Percentiles rank a stretch among this genome's conserved stretches.
These are phyloP conservation scores for Helicorthomorpha holstii DNA, from an alignment of 1,140 invertebrate species.

Conservation along the genomic window DNA sequence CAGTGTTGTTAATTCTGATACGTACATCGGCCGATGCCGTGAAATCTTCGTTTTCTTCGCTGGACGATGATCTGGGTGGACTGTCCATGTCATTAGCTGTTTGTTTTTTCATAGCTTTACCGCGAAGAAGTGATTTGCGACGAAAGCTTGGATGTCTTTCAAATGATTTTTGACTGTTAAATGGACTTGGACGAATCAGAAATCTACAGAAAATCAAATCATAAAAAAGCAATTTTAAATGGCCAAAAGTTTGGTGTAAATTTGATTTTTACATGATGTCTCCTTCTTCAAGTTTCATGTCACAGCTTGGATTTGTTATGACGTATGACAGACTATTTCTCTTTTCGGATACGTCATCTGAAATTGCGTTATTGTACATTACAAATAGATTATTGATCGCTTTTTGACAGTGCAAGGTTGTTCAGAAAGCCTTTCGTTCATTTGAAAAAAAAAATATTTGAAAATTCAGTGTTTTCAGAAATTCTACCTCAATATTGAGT, in stretches of 20 bases:
- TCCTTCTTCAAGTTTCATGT: slow-evolving; percentile 85
- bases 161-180: slow-evolving; percentile 84
- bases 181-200: slow-evolving; percentile 70
- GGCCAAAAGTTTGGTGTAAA: neutral
- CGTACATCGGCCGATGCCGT: no score
- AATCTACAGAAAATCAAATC: slow-evolving; percentile 36
- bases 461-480: no score
- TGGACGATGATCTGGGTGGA: neutral
- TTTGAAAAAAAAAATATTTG: no score
- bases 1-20: no score
- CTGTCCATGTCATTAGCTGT: neutral
- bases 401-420: no score
- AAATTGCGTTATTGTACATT: no score
- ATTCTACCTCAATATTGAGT: no score
- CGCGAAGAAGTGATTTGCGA: neutral
- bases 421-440: no score
- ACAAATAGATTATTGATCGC: neutral
- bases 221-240: neutral
- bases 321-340: slow-evolving; percentile 86
- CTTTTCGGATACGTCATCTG: slow-evolving; percentile 79
- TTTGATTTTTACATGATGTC: slow-evolving; percentile 68
- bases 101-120: neutral
- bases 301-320: slow-evolving; percentile 95
- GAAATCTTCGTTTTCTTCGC: no score
- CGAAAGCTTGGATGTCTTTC: slow-evolving; percentile 44